These are phyloP conservation scores for Cistogaster globosa DNA, from an alignment of 2,888 invertebrate species.

Conservation along the genomic window DNA sequence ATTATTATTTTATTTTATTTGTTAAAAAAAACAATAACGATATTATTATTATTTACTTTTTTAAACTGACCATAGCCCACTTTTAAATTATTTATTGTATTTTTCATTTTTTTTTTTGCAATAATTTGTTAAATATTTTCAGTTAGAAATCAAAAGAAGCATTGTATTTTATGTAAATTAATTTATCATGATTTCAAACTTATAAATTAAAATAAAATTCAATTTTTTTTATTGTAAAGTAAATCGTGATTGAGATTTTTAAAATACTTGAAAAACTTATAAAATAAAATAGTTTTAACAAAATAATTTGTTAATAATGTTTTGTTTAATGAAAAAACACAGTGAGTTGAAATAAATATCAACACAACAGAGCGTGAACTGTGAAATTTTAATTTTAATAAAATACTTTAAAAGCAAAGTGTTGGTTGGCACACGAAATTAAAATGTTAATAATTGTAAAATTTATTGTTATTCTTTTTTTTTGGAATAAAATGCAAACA, in stretches of 20 bases:
- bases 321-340: no score
- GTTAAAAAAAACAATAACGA: neutral
- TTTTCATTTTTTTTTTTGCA: neutral
- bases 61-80: conserved; percentile 58
- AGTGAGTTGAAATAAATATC: no score
- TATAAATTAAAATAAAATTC: conserved; percentile 11
- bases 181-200: conserved; percentile 50
- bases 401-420: neutral
- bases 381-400: conserved; percentile 57
- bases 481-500: neutral
- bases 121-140: conserved; percentile 33
- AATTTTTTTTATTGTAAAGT: no score
- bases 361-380: conserved; percentile 66
- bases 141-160: conserved; percentile 58
- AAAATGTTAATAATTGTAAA: neutral
- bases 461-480: neutral
- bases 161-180: conserved; percentile 62
- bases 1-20: conserved; percentile 19
- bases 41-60: no score
- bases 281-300: no score
- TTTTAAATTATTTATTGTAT: conserved; percentile 31
- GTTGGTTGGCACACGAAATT: neutral
- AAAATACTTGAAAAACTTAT: no score
- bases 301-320: no score
- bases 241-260: no score